Percentiles rank a stretch among this genome's conserved stretches.
These are phyloP conservation scores for Oceanodroma tethys DNA, from an alignment of 2,113 vertebrate genomes.

Conservation along the genomic window DNA sequence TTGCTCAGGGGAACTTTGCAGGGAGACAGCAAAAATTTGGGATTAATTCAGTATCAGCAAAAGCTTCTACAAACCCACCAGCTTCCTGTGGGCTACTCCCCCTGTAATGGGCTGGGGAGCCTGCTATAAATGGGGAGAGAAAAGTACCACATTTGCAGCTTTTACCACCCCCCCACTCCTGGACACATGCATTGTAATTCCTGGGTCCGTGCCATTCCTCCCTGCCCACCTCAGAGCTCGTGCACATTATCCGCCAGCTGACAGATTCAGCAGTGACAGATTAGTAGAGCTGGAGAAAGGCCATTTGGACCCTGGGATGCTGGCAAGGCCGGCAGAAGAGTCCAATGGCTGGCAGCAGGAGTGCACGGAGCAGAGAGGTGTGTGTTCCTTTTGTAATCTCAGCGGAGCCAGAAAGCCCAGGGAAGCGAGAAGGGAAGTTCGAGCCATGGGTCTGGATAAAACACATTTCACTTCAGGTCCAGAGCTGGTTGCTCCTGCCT, in stretches of 20 bases:
- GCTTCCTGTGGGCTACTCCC: not conserved
- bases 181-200: not conserved
- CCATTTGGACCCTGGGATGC: not conserved
- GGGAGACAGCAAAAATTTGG: not conserved
- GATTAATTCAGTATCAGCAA: not conserved
- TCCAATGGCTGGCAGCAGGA: not conserved
- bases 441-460: not conserved
- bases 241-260: constrained; percentile 16
- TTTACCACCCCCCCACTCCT: not conserved
- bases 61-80: not conserved
- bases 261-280: constrained; percentile 27
- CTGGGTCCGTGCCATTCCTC: not conserved
- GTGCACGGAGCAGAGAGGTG: not conserved
- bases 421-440: not conserved
- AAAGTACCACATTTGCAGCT: not conserved
- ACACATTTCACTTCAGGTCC: not conserved
- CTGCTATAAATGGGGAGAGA: not conserved
- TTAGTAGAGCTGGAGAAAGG: constrained; percentile 45
- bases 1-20: not conserved
- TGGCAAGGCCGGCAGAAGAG: not conserved
- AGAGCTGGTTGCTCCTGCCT: not conserved
- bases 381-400: not conserved
- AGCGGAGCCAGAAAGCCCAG: not conserved
- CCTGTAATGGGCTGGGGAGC: not conserved
- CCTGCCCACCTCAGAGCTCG: not conserved